Evolutionary conservation across 1,140 invertebrate genomes (phyloP).

Genomic region (Galendromus occidentalis): DNA sequence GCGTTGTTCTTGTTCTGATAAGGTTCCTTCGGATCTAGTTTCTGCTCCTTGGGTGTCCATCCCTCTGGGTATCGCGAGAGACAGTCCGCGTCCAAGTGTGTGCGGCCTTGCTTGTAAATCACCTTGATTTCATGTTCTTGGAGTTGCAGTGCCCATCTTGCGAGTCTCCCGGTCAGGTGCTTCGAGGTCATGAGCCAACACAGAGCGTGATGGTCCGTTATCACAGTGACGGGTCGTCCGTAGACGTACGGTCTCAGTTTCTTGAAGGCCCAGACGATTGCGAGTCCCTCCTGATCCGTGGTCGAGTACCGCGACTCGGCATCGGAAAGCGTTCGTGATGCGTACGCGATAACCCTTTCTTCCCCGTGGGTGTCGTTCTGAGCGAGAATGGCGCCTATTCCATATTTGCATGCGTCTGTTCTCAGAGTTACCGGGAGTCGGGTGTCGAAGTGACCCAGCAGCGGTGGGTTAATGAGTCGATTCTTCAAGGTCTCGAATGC

Average conservation of each 20-base stretch:
- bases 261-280: conserved; percentile 27
- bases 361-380: not conserved
- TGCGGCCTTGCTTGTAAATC: conserved; percentile 13
- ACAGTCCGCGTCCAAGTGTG: conserved; percentile 12
- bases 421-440: not conserved
- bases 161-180: conserved; percentile 14
- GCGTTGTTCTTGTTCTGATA: too few species aligned
- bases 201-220: not conserved
- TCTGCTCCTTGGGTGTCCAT: too few species aligned
- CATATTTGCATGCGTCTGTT: not conserved
- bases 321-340: conserved; percentile 10
- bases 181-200: too few species aligned
- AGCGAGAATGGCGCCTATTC: not conserved
- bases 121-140: conserved; percentile 18
- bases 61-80: conserved; percentile 3
- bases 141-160: conserved; percentile 18
- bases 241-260: conserved; percentile 29
- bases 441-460: not conserved
- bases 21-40: too few species aligned
- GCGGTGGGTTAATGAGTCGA: not conserved
- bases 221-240: not conserved
- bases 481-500: not conserved
- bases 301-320: conserved; percentile 28
- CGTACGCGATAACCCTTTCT: conserved; percentile 23
- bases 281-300: conserved; percentile 27